A percentile compares a stretch with the other conserved stretches of the same genome.
phyloP scores from a whole-genome alignment of 2,797 vertebrate genomes.

The Miichthys miiuy region DNA sequence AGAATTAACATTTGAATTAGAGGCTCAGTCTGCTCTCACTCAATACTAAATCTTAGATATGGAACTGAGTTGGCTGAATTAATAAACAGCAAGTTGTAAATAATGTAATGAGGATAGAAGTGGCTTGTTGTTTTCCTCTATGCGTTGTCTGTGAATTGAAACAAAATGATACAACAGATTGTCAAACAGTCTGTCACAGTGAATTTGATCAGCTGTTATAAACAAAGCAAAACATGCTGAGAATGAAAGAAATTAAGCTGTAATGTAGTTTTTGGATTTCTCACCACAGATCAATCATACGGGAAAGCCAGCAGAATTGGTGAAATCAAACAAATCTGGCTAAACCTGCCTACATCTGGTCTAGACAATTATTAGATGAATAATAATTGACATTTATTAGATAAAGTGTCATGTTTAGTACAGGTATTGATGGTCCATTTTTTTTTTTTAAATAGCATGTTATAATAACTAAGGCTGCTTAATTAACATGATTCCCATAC shows the following conservation, averaged over 20 bases:
- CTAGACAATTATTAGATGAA: no score
- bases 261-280: not conserved
- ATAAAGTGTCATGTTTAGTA: slow-evolving; percentile 5
- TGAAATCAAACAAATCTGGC: no score
- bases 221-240: not conserved
- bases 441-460: slow-evolving; percentile 8
- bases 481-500: not conserved
- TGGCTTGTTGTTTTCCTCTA: not conserved
- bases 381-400: not conserved
- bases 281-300: no score
- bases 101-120: not conserved
- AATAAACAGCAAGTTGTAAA: not conserved
- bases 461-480: not conserved
- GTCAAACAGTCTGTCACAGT: not conserved
- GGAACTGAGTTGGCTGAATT: not conserved
- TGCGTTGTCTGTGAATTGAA: not conserved
- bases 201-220: not conserved
- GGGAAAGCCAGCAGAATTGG: no score
- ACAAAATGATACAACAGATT: not conserved
- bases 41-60: slow-evolving; percentile 15
- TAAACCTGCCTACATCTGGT: no score
- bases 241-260: not conserved
- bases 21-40: not conserved
- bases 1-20: slow-evolving; percentile 38
- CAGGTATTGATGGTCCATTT: slow-evolving; percentile 14